Percentiles rank a stretch among this genome's conserved stretches.
Conservation (phyloP, 2,888 invertebrate genomes). For the Siphlonurus alternatus region DNA sequence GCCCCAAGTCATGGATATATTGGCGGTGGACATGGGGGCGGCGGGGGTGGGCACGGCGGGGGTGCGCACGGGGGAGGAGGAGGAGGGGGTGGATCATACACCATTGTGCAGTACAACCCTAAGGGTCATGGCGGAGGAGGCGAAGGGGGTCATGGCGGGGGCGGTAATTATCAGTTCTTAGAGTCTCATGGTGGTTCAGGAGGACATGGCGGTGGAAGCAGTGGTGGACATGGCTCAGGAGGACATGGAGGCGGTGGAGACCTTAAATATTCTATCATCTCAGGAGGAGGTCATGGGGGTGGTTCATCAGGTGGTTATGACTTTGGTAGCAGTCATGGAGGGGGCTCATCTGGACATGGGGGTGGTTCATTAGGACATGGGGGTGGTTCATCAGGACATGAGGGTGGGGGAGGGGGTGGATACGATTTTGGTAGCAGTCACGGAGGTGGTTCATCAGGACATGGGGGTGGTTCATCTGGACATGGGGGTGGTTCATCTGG, state of each 20-base stretch:
- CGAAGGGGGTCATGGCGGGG: conserved; percentile 12
- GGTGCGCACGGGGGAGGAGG: conserved; percentile 8
- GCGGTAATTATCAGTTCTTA: no score
- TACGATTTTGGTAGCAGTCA: conserved; percentile 18
- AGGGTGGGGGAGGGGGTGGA: conserved; percentile 20
- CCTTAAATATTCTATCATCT: background rate
- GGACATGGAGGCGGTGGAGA: background rate
- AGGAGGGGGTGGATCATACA: no score
- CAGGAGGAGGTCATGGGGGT: conserved; percentile 6
- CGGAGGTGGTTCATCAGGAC: conserved; percentile 14
- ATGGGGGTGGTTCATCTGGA: background rate
- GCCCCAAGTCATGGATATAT: background rate
- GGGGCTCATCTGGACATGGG: background rate
- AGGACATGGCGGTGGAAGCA: background rate
- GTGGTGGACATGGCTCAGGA: background rate
- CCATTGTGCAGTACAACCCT: no score
- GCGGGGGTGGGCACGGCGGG: conserved; percentile 10
- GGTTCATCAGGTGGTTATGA: conserved; percentile 11
- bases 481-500: conserved; percentile 14
- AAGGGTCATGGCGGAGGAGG: conserved; percentile 7
- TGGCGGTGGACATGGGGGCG: conserved; percentile 12
- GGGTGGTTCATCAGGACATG: conserved; percentile 18
- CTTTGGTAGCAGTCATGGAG: conserved; percentile 5
- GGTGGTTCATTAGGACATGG: background rate
- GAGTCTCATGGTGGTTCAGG: no score